Conservation (phyloP, 1,140 invertebrate species). For the Ostrea denselamellosa region DNA sequence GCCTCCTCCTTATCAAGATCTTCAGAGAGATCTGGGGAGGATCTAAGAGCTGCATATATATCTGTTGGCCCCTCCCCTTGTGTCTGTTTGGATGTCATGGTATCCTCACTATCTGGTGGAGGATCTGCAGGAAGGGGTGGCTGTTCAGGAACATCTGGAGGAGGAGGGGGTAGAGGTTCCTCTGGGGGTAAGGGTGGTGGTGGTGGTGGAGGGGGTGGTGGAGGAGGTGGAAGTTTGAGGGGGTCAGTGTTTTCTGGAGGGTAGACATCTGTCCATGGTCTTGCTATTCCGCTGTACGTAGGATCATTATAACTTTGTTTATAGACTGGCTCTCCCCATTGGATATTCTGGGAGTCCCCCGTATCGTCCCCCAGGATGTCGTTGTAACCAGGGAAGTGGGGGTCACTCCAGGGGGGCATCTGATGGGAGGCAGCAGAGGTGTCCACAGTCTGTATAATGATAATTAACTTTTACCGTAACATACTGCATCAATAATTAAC, state of each 20-base stretch:
- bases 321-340: background rate
- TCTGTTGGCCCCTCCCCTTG: background rate
- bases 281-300: background rate
- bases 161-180: conserved; percentile 55
- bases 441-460: background rate
- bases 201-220: conserved; percentile 48
- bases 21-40: conserved; percentile 51
- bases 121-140: conserved; percentile 57
- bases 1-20: conserved; percentile 58
- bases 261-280: background rate
- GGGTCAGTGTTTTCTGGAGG: conserved; percentile 34
- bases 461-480: background rate
- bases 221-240: conserved; percentile 41
- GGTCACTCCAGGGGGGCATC: background rate
- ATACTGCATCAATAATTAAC: background rate
- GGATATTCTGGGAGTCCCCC: background rate
- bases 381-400: background rate
- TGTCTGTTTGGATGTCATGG: background rate
- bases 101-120: background rate
- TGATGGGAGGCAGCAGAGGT: background rate
- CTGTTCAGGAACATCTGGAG: conserved; percentile 48
- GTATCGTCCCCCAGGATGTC: background rate
- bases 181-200: conserved; percentile 46
- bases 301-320: background rate
- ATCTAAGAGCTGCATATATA: conserved; percentile 44